These are phyloP conservation scores for Malurus leucopterus DNA, from an alignment of 2,797 vertebrate species.

Conservation along the genomic window DNA sequence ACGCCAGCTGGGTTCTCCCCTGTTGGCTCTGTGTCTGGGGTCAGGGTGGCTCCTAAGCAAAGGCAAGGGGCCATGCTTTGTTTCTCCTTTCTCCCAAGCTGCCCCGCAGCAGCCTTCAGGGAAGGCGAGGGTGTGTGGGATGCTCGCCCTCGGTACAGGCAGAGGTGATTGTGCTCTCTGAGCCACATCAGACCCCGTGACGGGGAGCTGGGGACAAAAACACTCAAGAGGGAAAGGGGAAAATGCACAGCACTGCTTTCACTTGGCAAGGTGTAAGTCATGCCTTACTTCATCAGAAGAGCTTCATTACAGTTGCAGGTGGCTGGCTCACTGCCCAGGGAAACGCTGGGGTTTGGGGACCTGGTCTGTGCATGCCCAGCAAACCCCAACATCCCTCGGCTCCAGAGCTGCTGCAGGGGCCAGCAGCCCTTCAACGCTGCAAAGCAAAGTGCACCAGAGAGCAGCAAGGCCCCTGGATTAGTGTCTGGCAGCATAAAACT, in stretches of 20 bases:
- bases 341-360: not conserved
- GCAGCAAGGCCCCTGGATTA: not conserved
- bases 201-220: not conserved
- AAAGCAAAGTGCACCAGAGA: not conserved
- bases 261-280: not conserved
- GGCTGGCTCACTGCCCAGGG: not conserved
- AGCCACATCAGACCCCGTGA: fast-evolving
- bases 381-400: not conserved
- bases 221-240: not conserved
- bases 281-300: not conserved
- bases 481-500: not conserved
- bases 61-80: not conserved
- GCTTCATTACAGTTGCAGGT: not conserved
- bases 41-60: not conserved
- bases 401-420: not conserved
- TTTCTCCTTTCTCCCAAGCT: not conserved
- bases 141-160: not conserved
- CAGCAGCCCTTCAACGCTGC: fast-evolving
- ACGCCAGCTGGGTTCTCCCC: not conserved
- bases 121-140: fast-evolving
- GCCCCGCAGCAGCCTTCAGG: not conserved
- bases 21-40: not conserved
- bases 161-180: not conserved
- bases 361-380: not conserved
- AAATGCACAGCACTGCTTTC: not conserved